Conservation (phyloP, 2,888 invertebrate species). For the Eupithecia tripunctaria region DNA sequence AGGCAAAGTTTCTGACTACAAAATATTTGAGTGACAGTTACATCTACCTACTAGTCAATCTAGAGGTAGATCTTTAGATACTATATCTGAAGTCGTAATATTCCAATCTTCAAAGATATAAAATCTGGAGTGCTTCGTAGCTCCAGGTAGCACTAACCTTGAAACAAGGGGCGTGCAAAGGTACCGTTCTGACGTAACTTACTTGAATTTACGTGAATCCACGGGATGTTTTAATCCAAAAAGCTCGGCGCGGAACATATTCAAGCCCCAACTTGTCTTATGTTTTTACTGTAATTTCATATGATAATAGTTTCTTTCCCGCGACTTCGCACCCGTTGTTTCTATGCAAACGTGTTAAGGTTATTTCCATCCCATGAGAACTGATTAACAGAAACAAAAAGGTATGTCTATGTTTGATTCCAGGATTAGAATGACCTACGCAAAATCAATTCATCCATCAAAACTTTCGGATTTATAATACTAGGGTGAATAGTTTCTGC, state of each 20-base stretch:
- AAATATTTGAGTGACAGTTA: not conserved
- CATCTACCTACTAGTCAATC: too few species aligned
- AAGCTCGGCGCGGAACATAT: constrained; percentile 60
- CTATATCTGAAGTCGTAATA: not conserved
- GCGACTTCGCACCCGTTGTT: too few species aligned
- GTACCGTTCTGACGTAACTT: constrained; percentile 49
- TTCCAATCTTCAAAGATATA: not conserved
- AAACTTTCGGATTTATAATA: not conserved
- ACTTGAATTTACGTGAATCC: constrained; percentile 66
- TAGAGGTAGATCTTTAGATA: not conserved
- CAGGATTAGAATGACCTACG: too few species aligned
- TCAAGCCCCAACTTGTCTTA: constrained; percentile 43
- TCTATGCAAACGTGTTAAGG: too few species aligned
- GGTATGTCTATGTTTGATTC: too few species aligned
- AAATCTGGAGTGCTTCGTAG: constrained; percentile 15
- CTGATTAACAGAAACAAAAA: too few species aligned
- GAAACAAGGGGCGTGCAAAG: constrained; percentile 50
- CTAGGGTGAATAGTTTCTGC: not conserved
- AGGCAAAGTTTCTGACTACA: not conserved
- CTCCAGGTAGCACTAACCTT: constrained; percentile 50
- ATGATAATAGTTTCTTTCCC: too few species aligned
- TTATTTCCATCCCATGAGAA: too few species aligned
- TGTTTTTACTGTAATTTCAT: not conserved
- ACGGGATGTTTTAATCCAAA: constrained; percentile 68
- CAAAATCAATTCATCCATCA: too few species aligned